Conservation (phyloP, 2,888 invertebrate genomes). For the Panopea generosa region DNA sequence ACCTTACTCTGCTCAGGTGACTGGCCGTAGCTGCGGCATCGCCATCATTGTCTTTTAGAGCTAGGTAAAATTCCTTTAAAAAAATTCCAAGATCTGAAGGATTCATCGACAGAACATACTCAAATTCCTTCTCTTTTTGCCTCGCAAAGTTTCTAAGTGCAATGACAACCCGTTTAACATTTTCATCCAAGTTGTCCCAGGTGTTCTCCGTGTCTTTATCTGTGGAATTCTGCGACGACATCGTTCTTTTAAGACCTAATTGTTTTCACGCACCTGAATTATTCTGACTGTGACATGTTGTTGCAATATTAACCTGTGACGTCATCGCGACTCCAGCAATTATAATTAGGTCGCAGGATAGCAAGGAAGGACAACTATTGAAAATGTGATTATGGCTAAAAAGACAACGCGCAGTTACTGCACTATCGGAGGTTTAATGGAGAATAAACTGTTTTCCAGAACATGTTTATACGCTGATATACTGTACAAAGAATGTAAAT, state of each 20-base stretch:
- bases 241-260: constrained; percentile 61
- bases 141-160: constrained; percentile 70
- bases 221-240: constrained; percentile 53
- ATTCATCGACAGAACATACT: constrained; percentile 69
- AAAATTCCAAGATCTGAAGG: constrained; percentile 73
- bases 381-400: no score
- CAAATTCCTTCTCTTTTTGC: constrained; percentile 73
- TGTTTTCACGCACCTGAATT: constrained; percentile 56
- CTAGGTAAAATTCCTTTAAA: constrained; percentile 76
- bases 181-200: constrained; percentile 49
- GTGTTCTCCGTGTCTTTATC: constrained; percentile 59
- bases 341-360: constrained; percentile 28
- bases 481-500: not conserved
- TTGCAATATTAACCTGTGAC: constrained; percentile 70
- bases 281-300: constrained; percentile 67
- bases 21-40: constrained; percentile 34
- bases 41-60: constrained; percentile 66
- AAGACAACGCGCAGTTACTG: no score
- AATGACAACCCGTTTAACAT: constrained; percentile 52
- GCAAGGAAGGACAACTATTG: no score
- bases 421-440: no score
- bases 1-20: constrained; percentile 68
- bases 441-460: no score
- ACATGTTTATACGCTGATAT: no score
- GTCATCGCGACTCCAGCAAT: constrained; percentile 50